A percentile compares a stretch with the other conserved stretches of the same genome.
These are phyloP conservation scores for Sebastes reedi DNA, from an alignment of 2,797 vertebrate species.

Conservation along the genomic window DNA sequence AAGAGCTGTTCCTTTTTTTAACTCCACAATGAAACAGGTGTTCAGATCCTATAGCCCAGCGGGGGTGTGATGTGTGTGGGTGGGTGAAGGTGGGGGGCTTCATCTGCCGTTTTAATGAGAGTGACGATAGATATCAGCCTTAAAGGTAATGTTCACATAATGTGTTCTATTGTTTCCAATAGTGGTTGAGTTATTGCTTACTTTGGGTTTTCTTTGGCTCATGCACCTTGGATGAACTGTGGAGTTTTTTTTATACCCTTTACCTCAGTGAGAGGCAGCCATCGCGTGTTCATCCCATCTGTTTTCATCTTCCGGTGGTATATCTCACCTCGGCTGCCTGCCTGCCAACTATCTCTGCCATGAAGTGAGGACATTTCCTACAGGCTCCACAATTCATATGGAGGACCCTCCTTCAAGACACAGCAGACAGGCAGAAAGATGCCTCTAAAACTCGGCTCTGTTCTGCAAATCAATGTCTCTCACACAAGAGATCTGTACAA, in stretches of 20 bases:
- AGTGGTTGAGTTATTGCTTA: background rate
- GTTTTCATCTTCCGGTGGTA: slow-evolving; percentile 50
- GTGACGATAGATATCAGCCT: background rate
- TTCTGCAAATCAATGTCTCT: background rate
- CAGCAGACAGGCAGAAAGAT: background rate
- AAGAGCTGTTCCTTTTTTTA: slow-evolving; percentile 22
- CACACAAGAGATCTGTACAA: background rate
- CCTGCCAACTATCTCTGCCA: slow-evolving; percentile 41
- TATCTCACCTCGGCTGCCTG: slow-evolving; percentile 39
- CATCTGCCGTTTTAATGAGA: slow-evolving; percentile 28
- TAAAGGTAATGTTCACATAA: background rate
- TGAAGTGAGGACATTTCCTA: slow-evolving; percentile 23
- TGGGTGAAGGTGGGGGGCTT: slow-evolving; percentile 22
- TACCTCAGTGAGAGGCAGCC: slow-evolving; percentile 19
- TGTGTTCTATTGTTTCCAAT: background rate
- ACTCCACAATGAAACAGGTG: slow-evolving; percentile 58
- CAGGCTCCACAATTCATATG: background rate
- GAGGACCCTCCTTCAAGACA: background rate
- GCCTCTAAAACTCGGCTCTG: background rate
- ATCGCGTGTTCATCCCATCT: slow-evolving; percentile 43
- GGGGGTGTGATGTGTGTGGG: slow-evolving; percentile 52
- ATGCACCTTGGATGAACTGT: background rate
- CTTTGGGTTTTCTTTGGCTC: background rate
- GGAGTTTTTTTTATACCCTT: background rate
- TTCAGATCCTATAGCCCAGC: slow-evolving; percentile 47